Percentiles rank a stretch among this genome's conserved stretches.
Conservation (phyloP, 1,140 invertebrate genomes). For the Drosophila santomea region DNA sequence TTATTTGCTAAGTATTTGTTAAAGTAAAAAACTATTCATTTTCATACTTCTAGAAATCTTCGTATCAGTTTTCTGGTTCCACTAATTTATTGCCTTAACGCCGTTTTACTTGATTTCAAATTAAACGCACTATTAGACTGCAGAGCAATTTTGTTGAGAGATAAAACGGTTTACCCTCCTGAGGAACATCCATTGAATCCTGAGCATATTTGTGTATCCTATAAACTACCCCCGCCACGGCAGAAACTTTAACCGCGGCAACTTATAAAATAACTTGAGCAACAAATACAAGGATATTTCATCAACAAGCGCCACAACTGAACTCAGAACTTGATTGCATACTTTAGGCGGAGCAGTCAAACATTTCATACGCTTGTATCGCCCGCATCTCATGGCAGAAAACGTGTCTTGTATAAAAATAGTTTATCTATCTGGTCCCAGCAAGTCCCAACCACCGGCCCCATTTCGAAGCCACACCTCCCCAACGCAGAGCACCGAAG, state of each 20-base stretch:
- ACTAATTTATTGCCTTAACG: too few relatives aligned
- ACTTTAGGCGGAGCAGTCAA: slow-evolving; percentile 63
- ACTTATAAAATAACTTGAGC: slow-evolving; percentile 5
- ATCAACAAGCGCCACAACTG: slow-evolving; percentile 27
- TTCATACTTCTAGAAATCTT: too few relatives aligned
- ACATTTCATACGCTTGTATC: slow-evolving; percentile 52
- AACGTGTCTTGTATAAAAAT: slow-evolving; percentile 65
- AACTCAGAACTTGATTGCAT: slow-evolving; percentile 77
- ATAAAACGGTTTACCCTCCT: too few relatives aligned
- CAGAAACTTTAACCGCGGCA: slow-evolving; percentile 2
- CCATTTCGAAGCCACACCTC: slow-evolving; percentile 9
- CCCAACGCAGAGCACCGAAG: slow-evolving; percentile 15
- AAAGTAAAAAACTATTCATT: too few relatives aligned
- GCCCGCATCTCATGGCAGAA: slow-evolving; percentile 41
- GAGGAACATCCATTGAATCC: too few relatives aligned
- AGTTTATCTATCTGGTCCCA: slow-evolving; percentile 33
- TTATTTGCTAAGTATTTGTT: too few relatives aligned
- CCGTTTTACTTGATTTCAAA: too few relatives aligned
- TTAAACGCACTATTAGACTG: too few relatives aligned
- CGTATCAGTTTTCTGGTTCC: too few relatives aligned
- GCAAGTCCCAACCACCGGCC: background rate
- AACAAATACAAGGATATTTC: slow-evolving; percentile 22
- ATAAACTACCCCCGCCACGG: slow-evolving; percentile 14
- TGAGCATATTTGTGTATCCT: background rate
- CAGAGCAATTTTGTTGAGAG: too few relatives aligned